Evolutionary conservation across 2,113 vertebrate genomes (phyloP), one percentile per base, ranked within the genome.

Genomic region (Otis tarda): DNA sequence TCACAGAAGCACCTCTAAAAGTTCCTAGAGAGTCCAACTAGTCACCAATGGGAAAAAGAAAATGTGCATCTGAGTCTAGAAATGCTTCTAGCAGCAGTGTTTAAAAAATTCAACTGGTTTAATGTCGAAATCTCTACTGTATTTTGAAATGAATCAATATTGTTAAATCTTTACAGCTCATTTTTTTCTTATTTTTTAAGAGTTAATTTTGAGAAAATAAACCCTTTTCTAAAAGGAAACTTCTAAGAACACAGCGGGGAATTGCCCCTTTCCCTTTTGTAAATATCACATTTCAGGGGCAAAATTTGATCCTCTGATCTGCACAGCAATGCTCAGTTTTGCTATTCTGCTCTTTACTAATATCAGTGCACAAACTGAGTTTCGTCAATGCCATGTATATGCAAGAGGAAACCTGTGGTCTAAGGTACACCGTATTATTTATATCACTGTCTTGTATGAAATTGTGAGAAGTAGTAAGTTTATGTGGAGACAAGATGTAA

Each of bases 21-120:
- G 9, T 63, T 15, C 23, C 25, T 75, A 22, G 1, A 6, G 22
- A 75, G 0, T 4, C 39, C 0, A 2, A 91, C 37, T 23, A 63
- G 33, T 85, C 81, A 76, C 27, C 39, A 90, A 70, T 8, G 14
- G 35, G 41, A 85, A 69, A 93, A 69, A 53, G 4, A 65, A 59
- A 88, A 83, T 18, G 6, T 47, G n/a, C 16, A 83, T 3, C 23
- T 49, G 43, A 74, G 25, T 45, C 50, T 70, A 28, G 37, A 91
- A 87, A 67, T 47, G 14, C 7, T 92, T 75, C 33, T 69, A 27
- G 35, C 5, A 57, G 2, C 31, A 75, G 7, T 22, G 4, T 74
- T 77, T 22, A 16, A 43, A 87, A 90, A 53, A 35, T 10, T 3
- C 17, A 82, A 1, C 6, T 61, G 14, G 30, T 49, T 89, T 33